Conservation (phyloP, 2,888 invertebrate species). For the Dryadula phaetusa region DNA sequence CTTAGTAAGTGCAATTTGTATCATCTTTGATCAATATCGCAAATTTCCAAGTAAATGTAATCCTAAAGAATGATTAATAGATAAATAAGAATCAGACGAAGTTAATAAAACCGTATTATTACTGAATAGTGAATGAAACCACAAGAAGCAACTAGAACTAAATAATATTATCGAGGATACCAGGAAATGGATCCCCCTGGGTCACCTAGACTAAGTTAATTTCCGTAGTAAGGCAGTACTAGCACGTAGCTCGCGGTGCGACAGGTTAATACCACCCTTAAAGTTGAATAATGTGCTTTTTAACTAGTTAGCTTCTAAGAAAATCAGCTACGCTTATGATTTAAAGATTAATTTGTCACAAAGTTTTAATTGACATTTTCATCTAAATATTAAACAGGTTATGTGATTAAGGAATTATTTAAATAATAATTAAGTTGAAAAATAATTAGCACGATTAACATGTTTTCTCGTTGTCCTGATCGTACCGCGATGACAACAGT, state of each 20-base stretch:
- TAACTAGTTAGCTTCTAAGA: constrained; percentile 35
- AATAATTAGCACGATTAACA: neutral
- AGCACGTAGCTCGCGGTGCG: constrained; percentile 36
- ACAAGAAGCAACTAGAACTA: neutral
- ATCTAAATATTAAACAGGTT: constrained; percentile 3
- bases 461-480: neutral
- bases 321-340: constrained; percentile 32
- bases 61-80: too few relatives aligned
- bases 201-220: constrained; percentile 55
- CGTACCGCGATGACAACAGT: neutral
- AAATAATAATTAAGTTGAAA: neutral
- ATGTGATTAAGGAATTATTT: neutral
- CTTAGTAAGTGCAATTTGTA: too few relatives aligned
- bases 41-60: too few relatives aligned
- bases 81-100: too few relatives aligned
- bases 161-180: constrained; percentile 18
- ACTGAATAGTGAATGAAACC: neutral
- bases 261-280: constrained; percentile 44
- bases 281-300: constrained; percentile 44
- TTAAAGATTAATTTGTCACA: constrained; percentile 32
- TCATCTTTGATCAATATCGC: too few relatives aligned
- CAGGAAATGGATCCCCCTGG: constrained; percentile 20
- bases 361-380: constrained; percentile 7
- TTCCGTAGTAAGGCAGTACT: constrained; percentile 52
- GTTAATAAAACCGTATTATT: neutral